Conservation (phyloP, 2,113 vertebrate genomes). For the Syngnathus typhle region DNA sequence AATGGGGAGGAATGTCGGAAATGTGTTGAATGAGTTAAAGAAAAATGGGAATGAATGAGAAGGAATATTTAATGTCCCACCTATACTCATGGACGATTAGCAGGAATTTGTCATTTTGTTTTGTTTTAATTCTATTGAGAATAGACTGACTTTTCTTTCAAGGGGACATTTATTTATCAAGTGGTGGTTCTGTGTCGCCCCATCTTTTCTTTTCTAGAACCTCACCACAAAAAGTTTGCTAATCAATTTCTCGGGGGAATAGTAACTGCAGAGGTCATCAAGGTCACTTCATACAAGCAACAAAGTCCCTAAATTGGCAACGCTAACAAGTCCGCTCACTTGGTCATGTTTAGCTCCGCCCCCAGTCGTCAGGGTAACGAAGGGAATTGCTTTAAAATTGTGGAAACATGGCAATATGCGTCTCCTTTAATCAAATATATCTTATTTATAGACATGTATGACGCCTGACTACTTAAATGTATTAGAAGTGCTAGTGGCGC, state of each 20-base stretch:
- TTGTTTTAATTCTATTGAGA: background rate
- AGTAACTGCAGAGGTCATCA: too few species aligned
- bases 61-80: background rate
- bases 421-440: background rate
- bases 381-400: background rate
- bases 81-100: background rate
- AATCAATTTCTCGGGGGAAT: too few species aligned
- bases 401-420: too few species aligned
- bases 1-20: conserved; percentile 48
- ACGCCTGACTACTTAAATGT: background rate
- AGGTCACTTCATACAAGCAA: too few species aligned
- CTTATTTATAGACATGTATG: background rate
- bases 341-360: too few species aligned
- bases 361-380: background rate
- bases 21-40: conserved; percentile 31
- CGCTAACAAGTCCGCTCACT: too few species aligned
- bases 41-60: conserved; percentile 11
- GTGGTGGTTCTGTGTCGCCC: background rate
- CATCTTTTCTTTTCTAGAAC: too few species aligned
- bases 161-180: background rate
- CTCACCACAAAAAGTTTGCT: too few species aligned
- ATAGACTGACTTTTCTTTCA: background rate
- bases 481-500: background rate
- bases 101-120: background rate
- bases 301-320: too few species aligned